phyloP scores from a whole-genome alignment of 2,113 vertebrate species.

The Formicarius rufipectus region DNA sequence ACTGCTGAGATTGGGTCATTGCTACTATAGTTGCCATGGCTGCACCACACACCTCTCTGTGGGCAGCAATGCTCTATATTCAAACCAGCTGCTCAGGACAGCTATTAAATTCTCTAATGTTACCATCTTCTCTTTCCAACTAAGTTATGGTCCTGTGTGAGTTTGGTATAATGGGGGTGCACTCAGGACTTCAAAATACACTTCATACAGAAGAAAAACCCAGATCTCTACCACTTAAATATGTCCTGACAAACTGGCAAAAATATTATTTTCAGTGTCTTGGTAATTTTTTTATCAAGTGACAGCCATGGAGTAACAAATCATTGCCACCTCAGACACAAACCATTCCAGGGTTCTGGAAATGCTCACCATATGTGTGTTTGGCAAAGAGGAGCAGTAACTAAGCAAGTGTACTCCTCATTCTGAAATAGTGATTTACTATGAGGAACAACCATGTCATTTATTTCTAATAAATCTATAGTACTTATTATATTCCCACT shows the following conservation, averaged over 20 bases:
- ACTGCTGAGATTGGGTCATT: not conserved
- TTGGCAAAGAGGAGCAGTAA: conserved; percentile 14
- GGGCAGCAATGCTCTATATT: not conserved
- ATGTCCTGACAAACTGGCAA: not conserved
- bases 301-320: not conserved
- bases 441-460: not conserved
- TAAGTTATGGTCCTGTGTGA: not conserved
- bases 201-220: not conserved
- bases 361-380: not conserved
- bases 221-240: not conserved
- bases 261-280: not conserved
- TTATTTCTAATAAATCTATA: not conserved
- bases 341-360: not conserved
- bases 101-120: not conserved
- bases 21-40: not conserved
- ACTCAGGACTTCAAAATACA: not conserved
- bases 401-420: not conserved
- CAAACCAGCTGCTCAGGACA: not conserved
- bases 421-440: not conserved
- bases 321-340: not conserved
- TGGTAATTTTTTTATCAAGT: not conserved
- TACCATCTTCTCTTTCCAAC: not conserved
- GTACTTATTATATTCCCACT: not conserved
- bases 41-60: not conserved
- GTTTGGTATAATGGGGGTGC: too few species aligned